Conservation (phyloP, 2,888 invertebrate species). For the Eubasilissa splendida region DNA sequence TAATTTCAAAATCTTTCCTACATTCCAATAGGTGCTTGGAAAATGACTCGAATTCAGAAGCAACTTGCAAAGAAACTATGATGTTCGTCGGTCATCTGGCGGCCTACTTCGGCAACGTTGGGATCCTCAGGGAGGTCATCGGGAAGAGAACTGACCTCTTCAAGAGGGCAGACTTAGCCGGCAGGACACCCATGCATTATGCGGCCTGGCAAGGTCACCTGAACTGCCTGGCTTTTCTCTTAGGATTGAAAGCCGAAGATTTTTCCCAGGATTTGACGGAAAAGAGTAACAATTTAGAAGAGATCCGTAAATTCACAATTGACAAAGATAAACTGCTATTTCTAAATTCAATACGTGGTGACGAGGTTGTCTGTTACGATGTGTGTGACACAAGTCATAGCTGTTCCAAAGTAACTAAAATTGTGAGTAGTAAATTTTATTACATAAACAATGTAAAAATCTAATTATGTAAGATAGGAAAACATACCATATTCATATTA, state of each 20-base stretch:
- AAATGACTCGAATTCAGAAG: slow-evolving; percentile 70
- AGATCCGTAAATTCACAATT: background rate
- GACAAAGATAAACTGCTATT: background rate
- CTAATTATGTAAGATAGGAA: too few species aligned
- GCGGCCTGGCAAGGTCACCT: slow-evolving; percentile 70
- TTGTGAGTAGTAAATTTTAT: slow-evolving; percentile 11
- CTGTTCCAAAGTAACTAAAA: slow-evolving; percentile 31
- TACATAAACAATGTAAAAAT: too few species aligned
- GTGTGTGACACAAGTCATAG: slow-evolving; percentile 40
- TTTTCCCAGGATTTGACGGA: background rate
- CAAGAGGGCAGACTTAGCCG: slow-evolving; percentile 65
- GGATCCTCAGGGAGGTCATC: slow-evolving; percentile 63
- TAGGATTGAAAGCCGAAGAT: slow-evolving; percentile 15
- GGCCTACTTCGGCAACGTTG: slow-evolving; percentile 65
- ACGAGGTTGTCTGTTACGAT: background rate
- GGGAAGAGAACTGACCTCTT: slow-evolving; percentile 67
- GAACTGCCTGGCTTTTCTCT: slow-evolving; percentile 66
- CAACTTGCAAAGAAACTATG: slow-evolving; percentile 68
- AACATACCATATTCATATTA: too few species aligned
- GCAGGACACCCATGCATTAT: slow-evolving; percentile 70
- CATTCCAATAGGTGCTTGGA: slow-evolving; percentile 64
- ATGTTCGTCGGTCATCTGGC: slow-evolving; percentile 71
- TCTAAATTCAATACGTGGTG: slow-evolving; percentile 28
- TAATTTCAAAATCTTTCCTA: too few species aligned
- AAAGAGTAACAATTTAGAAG: too few species aligned